phyloP scores from a whole-genome alignment of 2,113 vertebrate species.

The Nerophis lumbriciformis region DNA sequence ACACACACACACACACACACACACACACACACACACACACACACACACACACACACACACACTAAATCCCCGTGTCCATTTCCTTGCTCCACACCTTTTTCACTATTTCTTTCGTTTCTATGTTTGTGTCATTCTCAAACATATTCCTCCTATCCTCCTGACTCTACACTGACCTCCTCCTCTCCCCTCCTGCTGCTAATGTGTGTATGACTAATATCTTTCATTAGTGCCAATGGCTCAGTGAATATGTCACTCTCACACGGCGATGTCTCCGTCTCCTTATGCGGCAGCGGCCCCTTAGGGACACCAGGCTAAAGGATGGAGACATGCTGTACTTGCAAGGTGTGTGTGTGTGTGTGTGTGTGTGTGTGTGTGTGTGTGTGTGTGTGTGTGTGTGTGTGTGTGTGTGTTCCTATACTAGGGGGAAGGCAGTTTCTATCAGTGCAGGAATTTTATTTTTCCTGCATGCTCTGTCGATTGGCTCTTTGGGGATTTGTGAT shows the following conservation, averaged over 20 bases:
- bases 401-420: conserved; percentile 19
- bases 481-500: conserved; percentile 52
- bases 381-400: conserved; percentile 19
- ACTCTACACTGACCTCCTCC: conserved; percentile 53
- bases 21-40: conserved; percentile 14
- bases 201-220: conserved; percentile 56
- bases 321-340: conserved; percentile 38
- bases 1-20: background rate
- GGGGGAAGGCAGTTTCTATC: conserved; percentile 57
- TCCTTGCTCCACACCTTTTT: background rate
- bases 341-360: conserved; percentile 17
- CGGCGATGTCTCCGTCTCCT: conserved; percentile 23
- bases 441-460: conserved; percentile 60
- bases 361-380: conserved; percentile 20
- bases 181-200: conserved; percentile 36
- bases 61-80: conserved; percentile 28
- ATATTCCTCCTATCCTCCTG: background rate
- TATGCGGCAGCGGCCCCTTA: conserved; percentile 50
- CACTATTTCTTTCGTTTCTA: background rate
- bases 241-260: conserved; percentile 49
- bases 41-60: conserved; percentile 4
- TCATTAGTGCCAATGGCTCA: conserved; percentile 62
- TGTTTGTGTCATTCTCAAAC: background rate
- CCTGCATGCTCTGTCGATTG: conserved; percentile 47
- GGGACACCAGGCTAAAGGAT: conserved; percentile 44